phyloP scores from a whole-genome alignment of 2,888 invertebrate genomes.

The Galerucella calmariensis region DNA sequence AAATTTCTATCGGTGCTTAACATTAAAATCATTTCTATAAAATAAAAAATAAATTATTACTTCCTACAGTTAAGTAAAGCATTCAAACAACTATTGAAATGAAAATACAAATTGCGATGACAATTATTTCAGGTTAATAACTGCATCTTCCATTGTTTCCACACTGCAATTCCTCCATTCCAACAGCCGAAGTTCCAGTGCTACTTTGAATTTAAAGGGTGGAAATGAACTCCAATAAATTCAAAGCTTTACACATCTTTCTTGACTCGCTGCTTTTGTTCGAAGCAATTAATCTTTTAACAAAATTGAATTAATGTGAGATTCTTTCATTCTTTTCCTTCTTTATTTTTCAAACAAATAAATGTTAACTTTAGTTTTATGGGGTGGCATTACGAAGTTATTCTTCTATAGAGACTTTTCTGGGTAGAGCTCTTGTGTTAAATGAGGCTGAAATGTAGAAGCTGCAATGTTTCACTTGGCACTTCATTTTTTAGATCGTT shows the following conservation, averaged over 20 bases:
- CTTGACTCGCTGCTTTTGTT: slow-evolving; percentile 51
- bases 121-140: slow-evolving; percentile 46
- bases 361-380: slow-evolving; percentile 44
- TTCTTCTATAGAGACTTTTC: slow-evolving; percentile 37
- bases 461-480: slow-evolving; percentile 26
- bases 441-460: slow-evolving; percentile 33
- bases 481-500: slow-evolving; percentile 32
- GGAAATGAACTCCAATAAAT: slow-evolving; percentile 54
- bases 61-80: background rate
- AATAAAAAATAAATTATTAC: too few relatives aligned
- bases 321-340: slow-evolving; percentile 38
- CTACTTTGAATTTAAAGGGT: slow-evolving; percentile 51
- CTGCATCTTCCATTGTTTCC: slow-evolving; percentile 51
- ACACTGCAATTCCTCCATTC: slow-evolving; percentile 43
- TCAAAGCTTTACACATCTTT: slow-evolving; percentile 51
- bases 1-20: too few relatives aligned
- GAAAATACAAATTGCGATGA: slow-evolving; percentile 45
- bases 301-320: slow-evolving; percentile 48
- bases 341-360: slow-evolving; percentile 31
- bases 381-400: slow-evolving; percentile 39
- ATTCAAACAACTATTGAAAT: slow-evolving; percentile 24
- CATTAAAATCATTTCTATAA: too few relatives aligned
- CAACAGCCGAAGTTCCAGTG: slow-evolving; percentile 44
- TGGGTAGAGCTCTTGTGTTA: slow-evolving; percentile 22
- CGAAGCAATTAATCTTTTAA: slow-evolving; percentile 52